phyloP scores from a whole-genome alignment of 2,888 invertebrate genomes.

The Allolobophora icterica region DNA sequence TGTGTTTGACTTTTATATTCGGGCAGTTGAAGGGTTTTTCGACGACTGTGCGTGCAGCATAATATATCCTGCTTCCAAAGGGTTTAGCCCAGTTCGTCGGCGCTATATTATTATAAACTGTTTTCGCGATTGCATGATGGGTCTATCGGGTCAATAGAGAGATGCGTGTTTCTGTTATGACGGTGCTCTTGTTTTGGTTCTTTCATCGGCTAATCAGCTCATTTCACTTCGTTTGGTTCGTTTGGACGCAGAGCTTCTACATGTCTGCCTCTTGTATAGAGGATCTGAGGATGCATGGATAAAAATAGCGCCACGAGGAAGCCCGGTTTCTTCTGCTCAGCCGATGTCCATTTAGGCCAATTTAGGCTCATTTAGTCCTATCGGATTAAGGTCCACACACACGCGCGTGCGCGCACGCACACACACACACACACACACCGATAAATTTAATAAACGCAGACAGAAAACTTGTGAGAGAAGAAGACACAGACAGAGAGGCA shows the following conservation, averaged over 20 bases:
- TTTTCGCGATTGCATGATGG: neutral
- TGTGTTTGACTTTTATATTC: neutral
- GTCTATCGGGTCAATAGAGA: neutral
- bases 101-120: conserved; percentile 5
- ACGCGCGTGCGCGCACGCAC: neutral
- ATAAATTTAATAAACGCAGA: too few species aligned
- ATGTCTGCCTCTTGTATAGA: neutral
- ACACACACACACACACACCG: neutral
- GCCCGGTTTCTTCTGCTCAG: neutral
- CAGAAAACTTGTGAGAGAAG: neutral
- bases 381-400: neutral
- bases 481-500: neutral
- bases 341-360: neutral
- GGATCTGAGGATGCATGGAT: too few species aligned
- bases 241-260: neutral
- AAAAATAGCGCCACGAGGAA: neutral
- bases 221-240: neutral
- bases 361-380: neutral
- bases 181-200: neutral
- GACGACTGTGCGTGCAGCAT: neutral
- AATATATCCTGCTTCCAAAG: neutral
- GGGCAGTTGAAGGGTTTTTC: neutral
- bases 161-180: neutral
- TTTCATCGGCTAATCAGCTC: neutral
- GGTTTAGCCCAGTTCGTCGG: neutral